Evolutionary conservation across 2,113 vertebrate species (phyloP).

Genomic region (Phylloscopus whistleri): DNA sequence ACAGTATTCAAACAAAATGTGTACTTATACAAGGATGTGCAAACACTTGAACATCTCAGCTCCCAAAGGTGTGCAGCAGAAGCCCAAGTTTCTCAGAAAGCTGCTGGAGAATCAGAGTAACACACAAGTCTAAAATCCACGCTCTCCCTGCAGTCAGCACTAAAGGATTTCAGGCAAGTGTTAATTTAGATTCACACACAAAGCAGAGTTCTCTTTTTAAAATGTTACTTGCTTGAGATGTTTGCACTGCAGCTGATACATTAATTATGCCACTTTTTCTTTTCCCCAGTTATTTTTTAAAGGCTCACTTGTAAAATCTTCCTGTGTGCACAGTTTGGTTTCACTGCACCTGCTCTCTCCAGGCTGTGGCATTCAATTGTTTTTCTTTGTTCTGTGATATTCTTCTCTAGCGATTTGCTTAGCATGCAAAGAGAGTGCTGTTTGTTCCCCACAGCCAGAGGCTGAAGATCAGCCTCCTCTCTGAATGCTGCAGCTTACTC

Average conservation of each 20-base stretch:
- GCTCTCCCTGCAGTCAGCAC: not conserved
- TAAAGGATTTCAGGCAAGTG: not conserved
- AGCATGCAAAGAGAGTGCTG: not conserved
- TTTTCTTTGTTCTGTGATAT: not conserved
- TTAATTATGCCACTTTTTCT: not conserved
- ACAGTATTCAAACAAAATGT: not conserved
- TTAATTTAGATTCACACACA: not conserved
- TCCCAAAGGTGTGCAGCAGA: not conserved
- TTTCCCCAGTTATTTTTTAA: not conserved
- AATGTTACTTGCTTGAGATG: not conserved
- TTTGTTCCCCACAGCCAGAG: not conserved
- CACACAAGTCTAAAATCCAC: not conserved
- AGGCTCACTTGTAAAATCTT: not conserved
- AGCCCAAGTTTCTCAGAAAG: not conserved
- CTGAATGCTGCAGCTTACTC: not conserved
- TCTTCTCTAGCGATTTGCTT: not conserved
- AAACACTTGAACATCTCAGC: not conserved
- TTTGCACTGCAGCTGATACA: constrained; percentile 10
- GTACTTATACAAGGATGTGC: not conserved
- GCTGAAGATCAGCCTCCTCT: not conserved
- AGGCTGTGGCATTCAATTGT: not conserved
- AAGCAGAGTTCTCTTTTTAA: not conserved
- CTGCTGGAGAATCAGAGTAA: not conserved
- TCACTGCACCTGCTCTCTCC: constrained; percentile 15
- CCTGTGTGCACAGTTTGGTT: not conserved